Evolutionary conservation across 2,113 vertebrate species (phyloP).

Genomic region (Taurulus bubalis): DNA sequence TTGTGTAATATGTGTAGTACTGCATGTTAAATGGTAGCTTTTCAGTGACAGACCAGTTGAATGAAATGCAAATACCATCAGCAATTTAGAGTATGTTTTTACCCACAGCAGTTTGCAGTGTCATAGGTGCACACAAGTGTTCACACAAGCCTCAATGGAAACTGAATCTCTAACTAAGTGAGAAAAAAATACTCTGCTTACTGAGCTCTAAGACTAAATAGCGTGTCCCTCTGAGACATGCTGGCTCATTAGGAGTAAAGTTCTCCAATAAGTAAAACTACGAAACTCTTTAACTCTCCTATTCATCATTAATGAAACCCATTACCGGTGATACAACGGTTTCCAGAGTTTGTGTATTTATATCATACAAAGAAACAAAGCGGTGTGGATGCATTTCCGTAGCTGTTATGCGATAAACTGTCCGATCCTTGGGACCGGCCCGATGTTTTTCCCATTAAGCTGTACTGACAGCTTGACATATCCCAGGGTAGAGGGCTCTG

Average conservation of each 20-base stretch:
- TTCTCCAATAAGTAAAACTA: background rate
- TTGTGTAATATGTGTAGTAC: slow-evolving; percentile 50
- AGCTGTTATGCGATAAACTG: slow-evolving; percentile 57
- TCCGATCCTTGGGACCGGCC: slow-evolving; percentile 62
- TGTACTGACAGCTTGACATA: slow-evolving; percentile 80
- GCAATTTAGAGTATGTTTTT: slow-evolving; percentile 38
- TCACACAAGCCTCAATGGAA: slow-evolving; percentile 3
- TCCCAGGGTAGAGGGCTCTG: slow-evolving; percentile 77
- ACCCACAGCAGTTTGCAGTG: slow-evolving; percentile 24
- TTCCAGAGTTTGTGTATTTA: slow-evolving; percentile 25
- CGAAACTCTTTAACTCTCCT: background rate
- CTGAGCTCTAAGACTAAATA: background rate
- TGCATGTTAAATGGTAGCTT: slow-evolving; percentile 58
- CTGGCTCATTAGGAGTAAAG: slow-evolving; percentile 9
- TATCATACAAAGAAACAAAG: slow-evolving; percentile 45
- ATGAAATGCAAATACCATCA: slow-evolving; percentile 43
- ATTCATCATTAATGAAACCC: background rate
- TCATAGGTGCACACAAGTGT: slow-evolving; percentile 1
- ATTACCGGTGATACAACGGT: background rate
- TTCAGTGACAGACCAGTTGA: slow-evolving; percentile 34
- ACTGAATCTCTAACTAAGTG: slow-evolving; percentile 8
- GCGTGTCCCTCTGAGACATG: slow-evolving; percentile 11
- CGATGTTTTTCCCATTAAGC: slow-evolving; percentile 77
- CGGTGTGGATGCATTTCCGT: slow-evolving; percentile 30
- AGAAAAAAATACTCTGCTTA: background rate